Conservation (phyloP, 2,888 invertebrate genomes). For the Torymus texanus region DNA sequence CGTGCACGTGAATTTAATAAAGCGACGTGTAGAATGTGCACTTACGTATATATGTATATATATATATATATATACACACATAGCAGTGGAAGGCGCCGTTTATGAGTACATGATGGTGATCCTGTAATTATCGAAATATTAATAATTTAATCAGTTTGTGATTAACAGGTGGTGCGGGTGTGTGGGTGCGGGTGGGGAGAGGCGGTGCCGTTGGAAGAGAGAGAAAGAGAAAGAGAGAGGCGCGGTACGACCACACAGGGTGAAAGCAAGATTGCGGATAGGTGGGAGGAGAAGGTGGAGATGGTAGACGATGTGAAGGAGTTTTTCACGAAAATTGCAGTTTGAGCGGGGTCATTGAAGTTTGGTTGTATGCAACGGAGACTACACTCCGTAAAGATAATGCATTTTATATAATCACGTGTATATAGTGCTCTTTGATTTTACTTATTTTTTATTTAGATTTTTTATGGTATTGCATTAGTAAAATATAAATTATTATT, state of each 20-base stretch:
- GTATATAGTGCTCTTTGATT: no score
- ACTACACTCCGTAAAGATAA: no score
- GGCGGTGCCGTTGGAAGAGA: conserved; percentile 65
- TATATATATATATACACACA: not conserved
- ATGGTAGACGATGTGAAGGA: no score
- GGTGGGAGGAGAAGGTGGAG: no score
- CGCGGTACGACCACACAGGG: not conserved
- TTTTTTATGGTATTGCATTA: no score
- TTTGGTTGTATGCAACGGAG: no score
- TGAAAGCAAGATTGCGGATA: not conserved
- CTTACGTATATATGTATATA: not conserved
- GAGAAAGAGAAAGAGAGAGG: conserved; percentile 7
- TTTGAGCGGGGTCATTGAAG: no score
- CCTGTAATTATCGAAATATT: conserved; percentile 67
- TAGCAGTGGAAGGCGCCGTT: not conserved
- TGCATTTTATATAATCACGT: no score
- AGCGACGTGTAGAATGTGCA: conserved; percentile 7
- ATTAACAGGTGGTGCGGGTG: conserved; percentile 67
- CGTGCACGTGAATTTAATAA: not conserved
- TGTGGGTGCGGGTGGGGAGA: not conserved
- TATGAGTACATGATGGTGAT: not conserved
- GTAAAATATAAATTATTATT: no score
- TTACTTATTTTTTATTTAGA: no score
- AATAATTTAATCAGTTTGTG: conserved; percentile 67
- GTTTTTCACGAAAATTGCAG: no score